These are phyloP conservation scores for Drosophila virilis DNA, from an alignment of 1,140 invertebrate species.

Conservation along the genomic window DNA sequence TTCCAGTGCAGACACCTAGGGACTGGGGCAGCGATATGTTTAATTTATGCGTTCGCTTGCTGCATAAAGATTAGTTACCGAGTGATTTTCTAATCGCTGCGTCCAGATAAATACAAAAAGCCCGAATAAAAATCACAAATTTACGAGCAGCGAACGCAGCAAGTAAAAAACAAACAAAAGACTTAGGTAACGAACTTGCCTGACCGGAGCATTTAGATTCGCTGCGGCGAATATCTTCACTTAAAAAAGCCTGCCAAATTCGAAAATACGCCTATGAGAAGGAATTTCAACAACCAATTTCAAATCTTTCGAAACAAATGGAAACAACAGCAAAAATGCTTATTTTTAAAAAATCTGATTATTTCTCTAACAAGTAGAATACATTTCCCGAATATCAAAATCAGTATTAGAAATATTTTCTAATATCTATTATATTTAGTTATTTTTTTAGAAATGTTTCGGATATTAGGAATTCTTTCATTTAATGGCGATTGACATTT, in stretches of 20 bases:
- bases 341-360: too few relatives aligned
- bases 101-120: conserved; percentile 69
- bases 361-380: conserved; percentile 42
- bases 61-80: conserved; percentile 77
- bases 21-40: conserved; percentile 39
- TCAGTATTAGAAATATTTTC: too few relatives aligned
- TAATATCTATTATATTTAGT: too few relatives aligned
- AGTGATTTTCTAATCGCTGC: conserved; percentile 73
- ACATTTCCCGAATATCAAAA: conserved; percentile 23
- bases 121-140: conserved; percentile 73
- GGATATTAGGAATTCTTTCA: too few relatives aligned
- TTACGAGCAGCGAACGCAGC: conserved; percentile 50
- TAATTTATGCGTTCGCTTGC: conserved; percentile 74
- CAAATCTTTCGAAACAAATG: too few relatives aligned
- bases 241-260: too few relatives aligned
- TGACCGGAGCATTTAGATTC: conserved; percentile 38
- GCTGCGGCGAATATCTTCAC: neutral
- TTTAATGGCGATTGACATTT: too few relatives aligned
- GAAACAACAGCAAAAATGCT: too few relatives aligned
- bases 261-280: too few relatives aligned
- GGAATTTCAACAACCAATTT: too few relatives aligned
- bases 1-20: conserved; percentile 25
- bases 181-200: conserved; percentile 57
- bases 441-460: too few relatives aligned
- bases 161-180: conserved; percentile 41